phyloP scores from a whole-genome alignment of 2,797 vertebrate genomes.

The Tangara arthus region DNA sequence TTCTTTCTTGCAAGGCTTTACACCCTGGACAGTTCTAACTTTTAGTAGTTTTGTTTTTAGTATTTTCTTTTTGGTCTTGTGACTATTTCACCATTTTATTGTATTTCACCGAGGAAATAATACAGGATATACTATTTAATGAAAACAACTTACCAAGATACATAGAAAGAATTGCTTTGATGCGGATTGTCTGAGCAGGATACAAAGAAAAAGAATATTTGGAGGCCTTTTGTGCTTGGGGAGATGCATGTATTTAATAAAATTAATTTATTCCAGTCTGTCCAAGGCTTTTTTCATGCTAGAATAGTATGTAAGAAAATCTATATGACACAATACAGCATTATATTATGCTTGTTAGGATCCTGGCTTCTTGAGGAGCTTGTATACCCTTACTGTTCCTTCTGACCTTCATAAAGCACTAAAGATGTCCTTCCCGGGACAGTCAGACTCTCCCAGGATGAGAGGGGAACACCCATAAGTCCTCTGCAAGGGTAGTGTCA shows the following conservation, averaged over 20 bases:
- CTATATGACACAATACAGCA: not conserved
- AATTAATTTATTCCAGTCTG: not conserved
- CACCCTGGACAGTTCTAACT: not conserved
- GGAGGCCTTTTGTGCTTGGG: not conserved
- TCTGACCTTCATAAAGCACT: not conserved
- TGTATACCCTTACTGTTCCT: not conserved
- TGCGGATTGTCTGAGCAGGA: not conserved
- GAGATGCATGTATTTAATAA: not conserved
- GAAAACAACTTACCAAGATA: not conserved
- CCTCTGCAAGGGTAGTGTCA: conserved; percentile 39
- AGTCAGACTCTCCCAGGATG: not conserved
- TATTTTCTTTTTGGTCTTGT: not conserved
- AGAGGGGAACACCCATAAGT: not conserved
- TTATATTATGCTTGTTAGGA: not conserved
- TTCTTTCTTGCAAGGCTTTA: not conserved
- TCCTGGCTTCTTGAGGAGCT: not conserved
- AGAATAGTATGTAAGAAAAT: not conserved
- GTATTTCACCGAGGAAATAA: not conserved
- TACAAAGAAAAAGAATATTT: not conserved
- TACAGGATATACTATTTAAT: not conserved
- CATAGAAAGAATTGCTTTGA: not conserved
- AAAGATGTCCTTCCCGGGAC: not conserved
- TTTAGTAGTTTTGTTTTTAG: not conserved
- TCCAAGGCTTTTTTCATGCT: not conserved
- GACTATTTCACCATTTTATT: not conserved